phyloP scores from a whole-genome alignment of 1,140 invertebrate species.

The Neocloeon triangulifer region DNA sequence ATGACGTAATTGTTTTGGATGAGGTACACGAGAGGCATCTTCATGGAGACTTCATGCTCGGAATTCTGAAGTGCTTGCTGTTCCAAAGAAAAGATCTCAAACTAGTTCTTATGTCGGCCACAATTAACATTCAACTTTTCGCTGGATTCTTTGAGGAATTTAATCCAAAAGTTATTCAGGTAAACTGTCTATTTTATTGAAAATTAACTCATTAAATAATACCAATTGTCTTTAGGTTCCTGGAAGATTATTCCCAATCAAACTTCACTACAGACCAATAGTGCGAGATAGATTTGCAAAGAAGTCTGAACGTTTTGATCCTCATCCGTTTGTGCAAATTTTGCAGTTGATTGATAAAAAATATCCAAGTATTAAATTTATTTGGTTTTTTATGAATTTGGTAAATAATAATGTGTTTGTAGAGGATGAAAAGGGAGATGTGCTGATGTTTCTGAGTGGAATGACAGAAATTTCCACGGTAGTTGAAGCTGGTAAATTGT shows the following conservation, averaged over 20 bases:
- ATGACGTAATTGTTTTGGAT: slow-evolving; percentile 78
- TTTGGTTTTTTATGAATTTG: slow-evolving; percentile 5
- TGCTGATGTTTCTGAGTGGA: slow-evolving; percentile 91
- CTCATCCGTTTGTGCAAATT: slow-evolving; percentile 77
- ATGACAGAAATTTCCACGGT: slow-evolving; percentile 84
- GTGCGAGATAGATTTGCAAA: slow-evolving; percentile 41
- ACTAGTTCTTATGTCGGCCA: slow-evolving; percentile 94
- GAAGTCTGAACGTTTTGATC: slow-evolving; percentile 57
- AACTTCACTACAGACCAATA: slow-evolving; percentile 67
- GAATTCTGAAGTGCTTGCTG: slow-evolving; percentile 75
- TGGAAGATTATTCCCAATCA: slow-evolving; percentile 79
- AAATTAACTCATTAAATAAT: slow-evolving; percentile 8
- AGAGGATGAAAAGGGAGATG: slow-evolving; percentile 74
- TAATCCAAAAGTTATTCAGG: slow-evolving; percentile 56
- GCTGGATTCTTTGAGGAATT: slow-evolving; percentile 66
- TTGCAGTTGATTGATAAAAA: slow-evolving; percentile 81
- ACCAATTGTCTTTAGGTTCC: slow-evolving; percentile 42
- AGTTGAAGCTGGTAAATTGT: slow-evolving; percentile 67
- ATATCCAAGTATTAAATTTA: slow-evolving; percentile 33
- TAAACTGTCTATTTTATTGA: slow-evolving; percentile 13
- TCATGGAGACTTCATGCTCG: slow-evolving; percentile 84
- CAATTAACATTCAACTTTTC: slow-evolving; percentile 91
- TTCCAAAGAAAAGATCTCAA: slow-evolving; percentile 61
- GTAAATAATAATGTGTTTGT: slow-evolving; percentile 8
- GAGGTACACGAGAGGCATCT: slow-evolving; percentile 93